phyloP scores from a whole-genome alignment of 2,113 vertebrate genomes.

The Puntigrus tetrazona region DNA sequence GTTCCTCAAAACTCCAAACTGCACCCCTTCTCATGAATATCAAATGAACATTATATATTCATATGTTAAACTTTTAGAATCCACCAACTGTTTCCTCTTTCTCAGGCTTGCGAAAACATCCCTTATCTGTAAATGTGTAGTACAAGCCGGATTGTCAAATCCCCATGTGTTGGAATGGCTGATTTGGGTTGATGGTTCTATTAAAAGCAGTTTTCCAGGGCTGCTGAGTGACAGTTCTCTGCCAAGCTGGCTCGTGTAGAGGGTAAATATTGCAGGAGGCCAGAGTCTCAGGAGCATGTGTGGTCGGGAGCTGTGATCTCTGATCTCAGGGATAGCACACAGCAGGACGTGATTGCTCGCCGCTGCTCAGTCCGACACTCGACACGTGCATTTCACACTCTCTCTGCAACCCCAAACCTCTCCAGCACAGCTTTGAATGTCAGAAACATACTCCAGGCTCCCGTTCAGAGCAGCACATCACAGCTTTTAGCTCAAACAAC shows the following conservation, averaged over 20 bases:
- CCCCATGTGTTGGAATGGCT: constrained; percentile 15
- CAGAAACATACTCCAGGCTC: constrained; percentile 57
- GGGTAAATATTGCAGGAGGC: constrained; percentile 69
- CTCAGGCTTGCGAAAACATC: constrained; percentile 7
- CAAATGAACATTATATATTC: constrained; percentile 3
- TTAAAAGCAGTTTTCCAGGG: constrained; percentile 38
- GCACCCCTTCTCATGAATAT: neutral
- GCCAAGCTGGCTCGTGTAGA: constrained; percentile 51
- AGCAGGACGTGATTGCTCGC: constrained; percentile 64
- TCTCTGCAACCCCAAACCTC: constrained; percentile 49
- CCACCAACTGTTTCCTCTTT: neutral
- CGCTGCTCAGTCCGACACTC: constrained; percentile 43
- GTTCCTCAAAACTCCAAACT: constrained; percentile 27
- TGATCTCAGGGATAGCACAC: constrained; percentile 66
- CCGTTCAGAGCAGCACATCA: constrained; percentile 59
- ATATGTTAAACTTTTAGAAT: constrained; percentile 25
- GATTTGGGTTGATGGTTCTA: constrained; percentile 48
- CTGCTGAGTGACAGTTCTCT: constrained; percentile 48
- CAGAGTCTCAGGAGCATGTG: constrained; percentile 60
- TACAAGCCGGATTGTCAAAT: constrained; percentile 23
- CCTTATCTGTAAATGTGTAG: constrained; percentile 29
- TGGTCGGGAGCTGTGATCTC: constrained; percentile 65
- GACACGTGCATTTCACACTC: constrained; percentile 34
- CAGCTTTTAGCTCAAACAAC: constrained; percentile 64
- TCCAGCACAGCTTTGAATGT: constrained; percentile 61